A percentile compares a stretch with the other conserved stretches of the same genome.
Conservation (phyloP, 2,888 invertebrate species). For the Furcula furcula region DNA sequence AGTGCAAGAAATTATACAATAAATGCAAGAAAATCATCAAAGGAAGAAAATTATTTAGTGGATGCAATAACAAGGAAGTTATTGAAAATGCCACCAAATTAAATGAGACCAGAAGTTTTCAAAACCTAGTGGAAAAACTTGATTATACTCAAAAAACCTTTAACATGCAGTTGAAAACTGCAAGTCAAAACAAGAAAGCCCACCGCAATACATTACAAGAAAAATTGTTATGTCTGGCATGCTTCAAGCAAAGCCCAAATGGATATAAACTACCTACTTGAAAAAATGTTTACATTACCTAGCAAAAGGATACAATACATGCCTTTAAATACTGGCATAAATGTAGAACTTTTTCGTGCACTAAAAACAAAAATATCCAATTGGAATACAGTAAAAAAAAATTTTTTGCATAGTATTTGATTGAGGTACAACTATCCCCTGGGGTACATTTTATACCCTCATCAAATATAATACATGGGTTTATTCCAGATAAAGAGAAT, state of each 20-base stretch:
- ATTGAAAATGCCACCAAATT: not conserved
- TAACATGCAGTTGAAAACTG: constrained; percentile 3
- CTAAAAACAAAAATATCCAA: not conserved
- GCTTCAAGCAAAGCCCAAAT: constrained; percentile 7
- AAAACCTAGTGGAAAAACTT: not conserved
- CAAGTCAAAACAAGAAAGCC: constrained; percentile 2
- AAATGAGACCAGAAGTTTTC: not conserved
- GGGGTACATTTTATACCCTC: not conserved
- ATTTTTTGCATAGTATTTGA: constrained; percentile 24
- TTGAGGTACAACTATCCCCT: constrained; percentile 11
- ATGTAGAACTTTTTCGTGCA: constrained; percentile 2
- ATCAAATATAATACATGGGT: not conserved
- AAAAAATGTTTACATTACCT: constrained; percentile 5
- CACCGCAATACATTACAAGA: constrained; percentile 2
- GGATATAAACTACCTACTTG: constrained; percentile 3
- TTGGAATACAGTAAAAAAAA: constrained; percentile 11
- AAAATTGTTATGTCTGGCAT: constrained; percentile 4
- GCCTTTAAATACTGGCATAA: not conserved
- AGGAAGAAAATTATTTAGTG: not conserved
- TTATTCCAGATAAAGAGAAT: no score
- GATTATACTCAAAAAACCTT: not conserved
- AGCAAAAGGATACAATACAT: constrained; percentile 1
- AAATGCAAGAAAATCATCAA: not conserved
- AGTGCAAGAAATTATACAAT: not conserved
- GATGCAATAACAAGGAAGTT: not conserved